A percentile compares a stretch with the other conserved stretches of the same genome.
These are phyloP conservation scores for Tachystola acroxantha DNA, from an alignment of 2,888 invertebrate species.

Conservation along the genomic window DNA sequence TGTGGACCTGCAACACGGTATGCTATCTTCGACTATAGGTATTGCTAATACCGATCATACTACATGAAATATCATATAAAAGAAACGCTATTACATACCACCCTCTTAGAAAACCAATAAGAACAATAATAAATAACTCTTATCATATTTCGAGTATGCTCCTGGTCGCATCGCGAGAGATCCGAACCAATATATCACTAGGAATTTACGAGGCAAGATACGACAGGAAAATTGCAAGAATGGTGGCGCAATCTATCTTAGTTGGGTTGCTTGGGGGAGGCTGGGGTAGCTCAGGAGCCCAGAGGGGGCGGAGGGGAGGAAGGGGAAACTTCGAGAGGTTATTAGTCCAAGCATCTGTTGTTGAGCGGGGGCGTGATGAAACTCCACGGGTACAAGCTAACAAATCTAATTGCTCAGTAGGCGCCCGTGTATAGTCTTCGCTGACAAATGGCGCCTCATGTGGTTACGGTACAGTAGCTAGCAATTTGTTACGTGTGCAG, in stretches of 20 bases:
- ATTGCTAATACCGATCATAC: constrained; percentile 14
- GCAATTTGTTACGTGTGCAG: constrained; percentile 64
- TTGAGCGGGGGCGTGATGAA: constrained; percentile 78
- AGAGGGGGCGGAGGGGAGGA: constrained; percentile 54
- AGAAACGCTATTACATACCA: constrained; percentile 38
- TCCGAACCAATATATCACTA: constrained; percentile 87
- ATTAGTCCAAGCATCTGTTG: constrained; percentile 80
- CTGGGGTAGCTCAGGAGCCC: constrained; percentile 51
- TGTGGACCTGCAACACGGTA: too few species aligned
- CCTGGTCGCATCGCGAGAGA: constrained; percentile 78
- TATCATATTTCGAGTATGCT: constrained; percentile 79
- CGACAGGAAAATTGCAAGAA: constrained; percentile 96
- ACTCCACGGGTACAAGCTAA: constrained; percentile 76
- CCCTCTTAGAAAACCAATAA: constrained; percentile 75
- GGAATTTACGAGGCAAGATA: constrained; percentile 93
- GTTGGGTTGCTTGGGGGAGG: constrained; percentile 79
- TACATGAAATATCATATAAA: constrained; percentile 43
- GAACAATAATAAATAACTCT: constrained; percentile 79
- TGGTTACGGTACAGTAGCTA: constrained; percentile 43
- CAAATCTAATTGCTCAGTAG: constrained; percentile 78
- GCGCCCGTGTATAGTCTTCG: constrained; percentile 60
- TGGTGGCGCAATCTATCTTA: constrained; percentile 94
- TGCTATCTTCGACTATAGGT: too few species aligned
- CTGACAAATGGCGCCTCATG: constrained; percentile 70
- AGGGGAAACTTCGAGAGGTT: constrained; percentile 79